Conservation (phyloP, 2,888 invertebrate species). For the Eremobia ochroleuca region DNA sequence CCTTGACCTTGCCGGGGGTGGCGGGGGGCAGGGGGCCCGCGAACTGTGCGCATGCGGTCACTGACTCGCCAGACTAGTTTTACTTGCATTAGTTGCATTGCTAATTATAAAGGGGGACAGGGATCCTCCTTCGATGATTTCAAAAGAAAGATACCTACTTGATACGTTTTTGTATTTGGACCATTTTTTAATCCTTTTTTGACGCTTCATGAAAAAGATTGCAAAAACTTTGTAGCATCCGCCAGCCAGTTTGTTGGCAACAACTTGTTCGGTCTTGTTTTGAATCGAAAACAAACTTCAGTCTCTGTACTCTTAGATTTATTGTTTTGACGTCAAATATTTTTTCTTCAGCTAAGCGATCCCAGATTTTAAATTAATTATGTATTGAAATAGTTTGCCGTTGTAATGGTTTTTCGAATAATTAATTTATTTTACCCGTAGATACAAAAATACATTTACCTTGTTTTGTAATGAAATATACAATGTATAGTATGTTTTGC, state of each 20-base stretch:
- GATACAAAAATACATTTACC: slow-evolving; percentile 12
- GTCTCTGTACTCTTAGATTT: slow-evolving; percentile 25
- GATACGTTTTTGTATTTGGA: not conserved
- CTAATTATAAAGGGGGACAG: slow-evolving; percentile 63
- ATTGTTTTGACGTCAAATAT: slow-evolving; percentile 36
- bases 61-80: slow-evolving; percentile 84
- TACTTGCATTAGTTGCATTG: slow-evolving; percentile 76
- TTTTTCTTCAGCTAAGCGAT: slow-evolving; percentile 20
- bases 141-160: slow-evolving; percentile 33
- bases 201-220: slow-evolving; percentile 6
- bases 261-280: slow-evolving; percentile 36
- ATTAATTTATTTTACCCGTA: not conserved
- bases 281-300: slow-evolving; percentile 44
- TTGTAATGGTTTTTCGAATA: slow-evolving; percentile 14
- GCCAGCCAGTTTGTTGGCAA: slow-evolving; percentile 32
- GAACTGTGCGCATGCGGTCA: slow-evolving; percentile 80
- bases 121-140: slow-evolving; percentile 24
- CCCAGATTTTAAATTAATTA: slow-evolving; percentile 17
- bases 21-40: slow-evolving; percentile 71
- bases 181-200: slow-evolving; percentile 18
- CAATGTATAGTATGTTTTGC: slow-evolving; percentile 1
- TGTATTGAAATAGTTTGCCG: slow-evolving; percentile 16
- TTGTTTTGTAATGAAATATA: slow-evolving; percentile 6
- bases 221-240: slow-evolving; percentile 23
- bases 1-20: slow-evolving; percentile 87